phyloP scores from a whole-genome alignment of 2,797 vertebrate species.

The Apogon talboti region DNA sequence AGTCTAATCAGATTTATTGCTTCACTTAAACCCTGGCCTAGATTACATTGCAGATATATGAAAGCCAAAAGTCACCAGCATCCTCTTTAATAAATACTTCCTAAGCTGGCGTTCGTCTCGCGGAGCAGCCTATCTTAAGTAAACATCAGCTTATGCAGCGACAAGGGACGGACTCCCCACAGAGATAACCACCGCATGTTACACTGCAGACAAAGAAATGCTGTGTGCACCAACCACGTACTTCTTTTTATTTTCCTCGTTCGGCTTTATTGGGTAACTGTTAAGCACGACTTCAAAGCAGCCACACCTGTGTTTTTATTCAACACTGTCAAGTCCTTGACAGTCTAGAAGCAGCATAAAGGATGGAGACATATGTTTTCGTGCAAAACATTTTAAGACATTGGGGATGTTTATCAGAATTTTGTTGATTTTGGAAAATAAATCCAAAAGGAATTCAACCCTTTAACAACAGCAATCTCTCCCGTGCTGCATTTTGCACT shows the following conservation, averaged over 20 bases:
- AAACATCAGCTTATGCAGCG: slow-evolving; percentile 58
- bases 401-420: too few species aligned
- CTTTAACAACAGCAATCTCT: too few species aligned
- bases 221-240: neutral
- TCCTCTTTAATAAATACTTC: slow-evolving; percentile 57
- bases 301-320: neutral
- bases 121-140: slow-evolving; percentile 59
- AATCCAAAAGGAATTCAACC: too few species aligned
- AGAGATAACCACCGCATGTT: slow-evolving; percentile 40
- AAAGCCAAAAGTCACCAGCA: slow-evolving; percentile 32
- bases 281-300: slow-evolving; percentile 7
- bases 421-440: too few species aligned
- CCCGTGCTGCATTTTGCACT: too few species aligned
- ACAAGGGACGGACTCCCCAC: slow-evolving; percentile 37
- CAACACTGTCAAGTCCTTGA: too few species aligned
- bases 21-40: slow-evolving; percentile 37
- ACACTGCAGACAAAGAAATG: slow-evolving; percentile 27
- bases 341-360: neutral
- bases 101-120: slow-evolving; percentile 36
- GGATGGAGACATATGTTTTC: neutral
- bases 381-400: too few species aligned
- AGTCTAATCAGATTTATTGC: neutral
- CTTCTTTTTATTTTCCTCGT: neutral
- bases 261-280: slow-evolving; percentile 8
- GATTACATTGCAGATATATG: slow-evolving; percentile 55